Evolutionary conservation across 2,113 vertebrate genomes (phyloP), one percentile per base, ranked within the genome.

Genomic region (Ptyas mucosa): DNA sequence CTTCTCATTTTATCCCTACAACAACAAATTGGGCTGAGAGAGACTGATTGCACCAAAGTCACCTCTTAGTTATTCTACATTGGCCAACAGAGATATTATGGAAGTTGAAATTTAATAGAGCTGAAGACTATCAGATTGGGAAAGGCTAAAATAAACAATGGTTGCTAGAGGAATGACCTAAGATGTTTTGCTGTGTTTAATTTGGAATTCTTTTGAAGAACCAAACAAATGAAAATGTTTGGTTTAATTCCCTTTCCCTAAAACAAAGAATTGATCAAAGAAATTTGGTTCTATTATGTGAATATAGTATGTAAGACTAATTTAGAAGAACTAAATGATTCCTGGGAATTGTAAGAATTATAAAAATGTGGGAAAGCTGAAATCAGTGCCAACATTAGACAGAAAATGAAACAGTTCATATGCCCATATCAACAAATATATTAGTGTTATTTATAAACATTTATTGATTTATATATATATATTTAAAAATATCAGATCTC

Each of bases 381-480:
- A 81, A 92, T 88, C 43, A 87, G 57, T 94, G 94, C 94, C 57
- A 93, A 46, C 92, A 87, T 88, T 91, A 29, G 87, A 92, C 88
- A 81, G 93, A 96, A 96, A 94, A 94, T 14, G 93, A 86, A 88
- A 91, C 92, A 34, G 34, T 12, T 34, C 94, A 87, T 86, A 85
- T 29, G 57, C 89, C 94, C 53, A 10, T 20, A 58, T 88, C 93
- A 85, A 26, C 51, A 92, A 91, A 95, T 54, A 87, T 15, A 90
- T 96, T 92, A 92, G 46, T 92, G n/a, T 89, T 95, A 92, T 95
- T 94, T 96, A 90, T 53, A 94, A 96, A 92, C 23, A 39, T 0
- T 0, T 94, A 95, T 94, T 94, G 58, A 52, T n/a, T 1, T 46
- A 46, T 46, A 46, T 69, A 26, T n/a, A 1, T 69, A 3, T 69